Evolutionary conservation across 2,888 invertebrate genomes (phyloP).

Genomic region (Ennomos fuscantarius): DNA sequence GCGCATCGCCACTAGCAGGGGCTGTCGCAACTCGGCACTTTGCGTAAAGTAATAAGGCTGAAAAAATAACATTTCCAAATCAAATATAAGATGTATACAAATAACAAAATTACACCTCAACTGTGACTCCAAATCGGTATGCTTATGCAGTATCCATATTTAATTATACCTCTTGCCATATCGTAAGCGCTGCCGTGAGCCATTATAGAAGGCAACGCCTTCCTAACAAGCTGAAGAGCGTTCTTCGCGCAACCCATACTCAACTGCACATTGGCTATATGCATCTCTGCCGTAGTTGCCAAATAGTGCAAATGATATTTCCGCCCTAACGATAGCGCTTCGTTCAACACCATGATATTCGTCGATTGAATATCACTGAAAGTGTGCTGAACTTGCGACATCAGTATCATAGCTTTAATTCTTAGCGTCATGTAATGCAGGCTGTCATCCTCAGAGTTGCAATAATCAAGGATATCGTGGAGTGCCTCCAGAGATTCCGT

Average conservation of each 20-base stretch:
- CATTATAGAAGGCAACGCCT: constrained; percentile 89
- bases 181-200: constrained; percentile 94
- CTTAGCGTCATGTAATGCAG: constrained; percentile 82
- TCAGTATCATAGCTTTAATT: constrained; percentile 88
- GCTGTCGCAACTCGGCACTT: constrained; percentile 91
- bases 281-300: constrained; percentile 90
- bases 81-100: too few species aligned
- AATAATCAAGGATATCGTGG: constrained; percentile 80
- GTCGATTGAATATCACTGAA: constrained; percentile 83
- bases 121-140: too few species aligned
- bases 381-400: constrained; percentile 87
- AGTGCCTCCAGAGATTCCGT: constrained; percentile 76
- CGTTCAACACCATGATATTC: constrained; percentile 86
- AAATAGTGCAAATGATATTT: constrained; percentile 92
- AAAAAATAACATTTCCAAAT: constrained; percentile 22
- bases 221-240: constrained; percentile 89
- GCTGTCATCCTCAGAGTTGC: constrained; percentile 80
- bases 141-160: background rate
- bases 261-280: constrained; percentile 91
- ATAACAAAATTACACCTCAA: too few species aligned
- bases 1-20: constrained; percentile 73
- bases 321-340: constrained; percentile 90
- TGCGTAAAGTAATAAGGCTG: constrained; percentile 88
- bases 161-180: constrained; percentile 87
- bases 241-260: constrained; percentile 91